These are phyloP conservation scores for Acrobasis repandana DNA, from an alignment of 2,888 invertebrate genomes.

Conservation along the genomic window DNA sequence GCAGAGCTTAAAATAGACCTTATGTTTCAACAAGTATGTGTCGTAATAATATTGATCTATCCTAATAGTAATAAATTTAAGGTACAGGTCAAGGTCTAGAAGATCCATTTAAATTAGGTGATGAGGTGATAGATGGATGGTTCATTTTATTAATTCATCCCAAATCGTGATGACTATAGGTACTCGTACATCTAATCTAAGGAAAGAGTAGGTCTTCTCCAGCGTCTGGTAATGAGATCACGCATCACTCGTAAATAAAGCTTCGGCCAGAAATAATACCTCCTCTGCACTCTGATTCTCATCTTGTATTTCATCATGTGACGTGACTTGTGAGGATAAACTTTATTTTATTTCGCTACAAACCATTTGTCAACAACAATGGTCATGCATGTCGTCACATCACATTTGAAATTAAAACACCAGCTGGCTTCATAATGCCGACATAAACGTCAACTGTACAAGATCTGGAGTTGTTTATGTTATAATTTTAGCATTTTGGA, in stretches of 20 bases:
- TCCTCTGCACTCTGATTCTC: neutral
- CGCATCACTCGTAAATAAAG: conserved; percentile 4
- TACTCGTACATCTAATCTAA: neutral
- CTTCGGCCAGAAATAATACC: conserved; percentile 3
- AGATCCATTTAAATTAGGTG: too few relatives aligned
- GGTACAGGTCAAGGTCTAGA: too few relatives aligned
- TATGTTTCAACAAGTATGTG: too few relatives aligned
- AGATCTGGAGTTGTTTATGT: conserved; percentile 12
- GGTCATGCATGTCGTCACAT: neutral
- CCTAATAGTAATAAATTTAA: too few relatives aligned
- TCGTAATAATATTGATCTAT: too few relatives aligned
- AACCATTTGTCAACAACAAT: conserved; percentile 10
- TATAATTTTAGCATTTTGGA: conserved; percentile 20
- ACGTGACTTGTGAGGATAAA: neutral
- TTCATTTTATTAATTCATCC: too few relatives aligned
- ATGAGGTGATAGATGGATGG: too few relatives aligned
- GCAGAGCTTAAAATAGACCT: too few relatives aligned
- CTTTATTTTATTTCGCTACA: neutral
- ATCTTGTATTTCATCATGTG: neutral
- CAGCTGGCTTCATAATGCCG: conserved; percentile 16
- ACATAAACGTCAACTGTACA: conserved; percentile 19
- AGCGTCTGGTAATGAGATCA: conserved; percentile 14
- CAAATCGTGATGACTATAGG: too few relatives aligned
- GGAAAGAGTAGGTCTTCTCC: conserved; percentile 1
- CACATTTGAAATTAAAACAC: conserved; percentile 2